Evolutionary conservation across 1,140 invertebrate genomes (phyloP).

Genomic region (Drosophila busckii): DNA sequence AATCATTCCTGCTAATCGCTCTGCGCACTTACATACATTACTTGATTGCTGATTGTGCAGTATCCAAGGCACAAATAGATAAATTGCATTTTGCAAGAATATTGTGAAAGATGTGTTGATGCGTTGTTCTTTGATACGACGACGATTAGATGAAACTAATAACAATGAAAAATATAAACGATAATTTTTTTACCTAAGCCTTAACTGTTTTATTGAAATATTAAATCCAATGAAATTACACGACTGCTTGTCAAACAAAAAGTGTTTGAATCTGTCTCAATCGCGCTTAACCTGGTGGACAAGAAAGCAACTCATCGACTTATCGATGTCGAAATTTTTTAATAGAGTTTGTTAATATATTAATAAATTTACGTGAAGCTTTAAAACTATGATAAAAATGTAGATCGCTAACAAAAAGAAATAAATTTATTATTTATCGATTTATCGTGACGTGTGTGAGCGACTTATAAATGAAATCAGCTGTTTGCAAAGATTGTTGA

Average conservation of each 20-base stretch:
- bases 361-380: too few species aligned
- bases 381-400: too few species aligned
- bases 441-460: slow-evolving; percentile 12
- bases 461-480: slow-evolving; percentile 5
- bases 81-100: slow-evolving; percentile 57
- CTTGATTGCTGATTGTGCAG: slow-evolving; percentile 37
- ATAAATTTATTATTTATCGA: too few species aligned
- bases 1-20: slow-evolving; percentile 60
- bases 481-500: too few species aligned
- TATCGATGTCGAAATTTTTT: too few species aligned
- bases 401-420: too few species aligned
- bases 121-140: slow-evolving; percentile 56
- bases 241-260: too few species aligned
- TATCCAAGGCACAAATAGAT: slow-evolving; percentile 29
- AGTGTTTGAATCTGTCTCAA: too few species aligned
- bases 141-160: slow-evolving; percentile 53
- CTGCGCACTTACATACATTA: slow-evolving; percentile 34
- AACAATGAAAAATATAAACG: slow-evolving; percentile 63
- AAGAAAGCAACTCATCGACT: too few species aligned
- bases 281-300: too few species aligned
- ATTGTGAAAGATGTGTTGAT: slow-evolving; percentile 54
- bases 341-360: too few species aligned
- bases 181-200: slow-evolving; percentile 71
- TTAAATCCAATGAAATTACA: too few species aligned
- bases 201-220: not conserved